Evolutionary conservation across 1,140 invertebrate genomes (phyloP), one percentile per base, ranked within the genome.

Genomic region (Diabrotica virgifera): DNA sequence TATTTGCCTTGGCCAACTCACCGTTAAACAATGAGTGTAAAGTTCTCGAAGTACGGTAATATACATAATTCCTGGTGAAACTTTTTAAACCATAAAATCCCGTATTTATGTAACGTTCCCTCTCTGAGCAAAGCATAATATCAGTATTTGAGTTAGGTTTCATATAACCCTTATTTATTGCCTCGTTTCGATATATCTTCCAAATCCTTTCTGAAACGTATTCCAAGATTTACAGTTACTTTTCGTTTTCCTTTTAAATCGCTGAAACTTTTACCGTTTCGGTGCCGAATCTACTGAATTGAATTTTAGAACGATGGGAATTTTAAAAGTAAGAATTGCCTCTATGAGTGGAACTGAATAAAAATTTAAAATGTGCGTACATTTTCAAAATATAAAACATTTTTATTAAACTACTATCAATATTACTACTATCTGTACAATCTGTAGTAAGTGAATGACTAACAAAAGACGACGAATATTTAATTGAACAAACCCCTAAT

Each of bases 131-230:
- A 61, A 64, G 68, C 66, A 64, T 72, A 72, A 72, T 66, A 67
- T 69, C 70, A 69, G 68, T 69, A 72, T 72, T 72, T 72, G 52
- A 68, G 65, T 62, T 62, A 67, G 63, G 68, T 70, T 70, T 55
- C 70, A 68, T 65, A 67, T 72, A 72, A 72, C 65, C 68, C 70
- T 70, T 72, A 67, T 72, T 70, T 72, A 72, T 72, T 69, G 65
- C 70, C 67, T 62, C 68, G 62, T 67, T 66, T 61, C 65, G 63
- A 72, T 72, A 72, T 62, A 70, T 72, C 68, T 72, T 70, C 70
- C 61, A 66, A 70, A 72, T 70, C 68, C 70, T 67, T 66, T 64
- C 62, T 60, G 65, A 67, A 70, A 62, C 51, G 60, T 62, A 62
- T 62, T 40, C 52, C 58, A 57, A 59, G 60, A 62, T 62, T 62